These are phyloP conservation scores for Pristionchus exspectatus DNA, from an alignment of 2,888 invertebrate species.

Conservation along the genomic window DNA sequence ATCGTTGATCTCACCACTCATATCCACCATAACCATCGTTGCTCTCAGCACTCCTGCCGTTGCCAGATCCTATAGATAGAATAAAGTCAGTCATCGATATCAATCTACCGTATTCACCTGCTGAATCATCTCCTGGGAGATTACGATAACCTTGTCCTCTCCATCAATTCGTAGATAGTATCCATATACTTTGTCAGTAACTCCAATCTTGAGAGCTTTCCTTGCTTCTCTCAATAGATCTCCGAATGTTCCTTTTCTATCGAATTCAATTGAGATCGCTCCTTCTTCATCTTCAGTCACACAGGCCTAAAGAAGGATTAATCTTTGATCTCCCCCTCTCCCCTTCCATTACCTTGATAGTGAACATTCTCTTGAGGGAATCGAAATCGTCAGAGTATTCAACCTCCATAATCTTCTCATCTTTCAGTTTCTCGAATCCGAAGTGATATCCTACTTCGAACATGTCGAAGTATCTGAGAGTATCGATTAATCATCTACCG, in stretches of 20 bases:
- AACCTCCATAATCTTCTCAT: constrained; percentile 61
- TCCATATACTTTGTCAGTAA: constrained; percentile 66
- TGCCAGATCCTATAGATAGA: neutral
- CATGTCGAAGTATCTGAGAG: constrained; percentile 64
- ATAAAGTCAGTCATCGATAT: neutral
- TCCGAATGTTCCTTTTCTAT: constrained; percentile 64
- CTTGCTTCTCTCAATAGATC: constrained; percentile 69
- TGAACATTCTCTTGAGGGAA: neutral
- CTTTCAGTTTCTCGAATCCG: constrained; percentile 69
- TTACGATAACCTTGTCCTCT: constrained; percentile 47
- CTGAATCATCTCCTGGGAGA: constrained; percentile 36
- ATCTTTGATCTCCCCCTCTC: neutral
- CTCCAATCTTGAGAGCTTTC: constrained; percentile 64
- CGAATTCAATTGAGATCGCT: constrained; percentile 63
- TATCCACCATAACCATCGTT: constrained; percentile 49
- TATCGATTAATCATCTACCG: neutral
- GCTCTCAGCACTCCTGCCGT: constrained; percentile 41
- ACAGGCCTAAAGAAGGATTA: constrained; percentile 21
- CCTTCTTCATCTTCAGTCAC: constrained; percentile 59
- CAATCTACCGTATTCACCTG: neutral
- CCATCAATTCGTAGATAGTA: constrained; percentile 46
- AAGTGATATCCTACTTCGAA: constrained; percentile 68
- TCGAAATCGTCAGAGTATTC: neutral
- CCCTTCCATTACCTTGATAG: constrained; percentile 25
- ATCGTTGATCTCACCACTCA: constrained; percentile 43